Evolutionary conservation across 2,113 vertebrate genomes (phyloP).

Genomic region (Sarotherodon lohbergeri): DNA sequence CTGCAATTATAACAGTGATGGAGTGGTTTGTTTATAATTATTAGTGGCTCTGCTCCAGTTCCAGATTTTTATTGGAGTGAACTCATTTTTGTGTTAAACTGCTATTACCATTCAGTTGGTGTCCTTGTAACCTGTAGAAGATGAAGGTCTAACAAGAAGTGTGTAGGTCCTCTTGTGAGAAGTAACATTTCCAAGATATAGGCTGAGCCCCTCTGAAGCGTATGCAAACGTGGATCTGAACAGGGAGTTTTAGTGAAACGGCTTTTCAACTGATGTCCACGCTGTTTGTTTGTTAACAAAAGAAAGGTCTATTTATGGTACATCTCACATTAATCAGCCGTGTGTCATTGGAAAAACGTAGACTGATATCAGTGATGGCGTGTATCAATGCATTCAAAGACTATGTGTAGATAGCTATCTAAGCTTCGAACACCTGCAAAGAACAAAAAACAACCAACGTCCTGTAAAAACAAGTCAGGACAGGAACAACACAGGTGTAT

Average conservation of each 20-base stretch:
- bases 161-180: background rate
- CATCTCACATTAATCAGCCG: background rate
- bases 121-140: background rate
- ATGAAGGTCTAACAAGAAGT: background rate
- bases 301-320: background rate
- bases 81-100: background rate
- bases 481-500: background rate
- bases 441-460: background rate
- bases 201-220: background rate
- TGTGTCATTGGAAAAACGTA: background rate
- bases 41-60: background rate
- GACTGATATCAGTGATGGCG: background rate
- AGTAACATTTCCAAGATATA: background rate
- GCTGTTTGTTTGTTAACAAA: background rate
- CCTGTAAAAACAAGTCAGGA: background rate
- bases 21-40: background rate
- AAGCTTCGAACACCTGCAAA: background rate
- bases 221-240: background rate
- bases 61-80: background rate
- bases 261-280: background rate
- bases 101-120: background rate
- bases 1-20: background rate
- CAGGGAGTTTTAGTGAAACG: accelerated
- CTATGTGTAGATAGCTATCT: background rate
- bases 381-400: background rate